phyloP scores from a whole-genome alignment of 2,888 invertebrate genomes.

The Girardia tigrina region DNA sequence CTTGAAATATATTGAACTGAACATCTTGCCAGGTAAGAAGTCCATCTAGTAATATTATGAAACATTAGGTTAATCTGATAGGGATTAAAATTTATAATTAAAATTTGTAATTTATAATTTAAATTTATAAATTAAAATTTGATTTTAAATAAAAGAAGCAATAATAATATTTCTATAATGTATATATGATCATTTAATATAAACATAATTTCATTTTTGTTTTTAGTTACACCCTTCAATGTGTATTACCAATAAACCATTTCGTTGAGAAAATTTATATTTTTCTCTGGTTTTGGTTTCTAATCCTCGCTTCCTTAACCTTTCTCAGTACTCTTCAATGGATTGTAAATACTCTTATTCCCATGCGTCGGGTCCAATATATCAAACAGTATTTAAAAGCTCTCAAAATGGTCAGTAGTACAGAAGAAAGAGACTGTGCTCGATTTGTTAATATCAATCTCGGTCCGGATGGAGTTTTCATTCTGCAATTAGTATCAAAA shows the following conservation, averaged over 20 bases:
- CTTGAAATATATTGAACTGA: too few relatives aligned
- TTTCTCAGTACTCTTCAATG: constrained; percentile 44
- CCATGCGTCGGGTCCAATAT: constrained; percentile 43
- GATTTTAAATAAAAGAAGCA: too few relatives aligned
- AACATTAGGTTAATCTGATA: too few relatives aligned
- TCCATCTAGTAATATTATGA: too few relatives aligned
- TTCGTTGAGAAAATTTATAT: constrained; percentile 44
- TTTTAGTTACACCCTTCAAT: constrained; percentile 34
- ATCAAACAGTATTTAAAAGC: constrained; percentile 51
- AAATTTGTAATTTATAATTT: too few relatives aligned
- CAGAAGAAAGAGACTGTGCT: constrained; percentile 45
- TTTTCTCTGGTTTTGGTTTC: constrained; percentile 49
- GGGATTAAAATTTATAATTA: too few relatives aligned
- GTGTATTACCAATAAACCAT: constrained; percentile 36
- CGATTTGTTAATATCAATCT: constrained; percentile 46
- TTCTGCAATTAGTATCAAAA: constrained; percentile 42
- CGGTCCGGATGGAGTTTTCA: constrained; percentile 48
- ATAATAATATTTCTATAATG: too few relatives aligned
- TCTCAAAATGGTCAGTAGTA: constrained; percentile 49
- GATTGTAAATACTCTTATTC: constrained; percentile 41
- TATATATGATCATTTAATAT: too few relatives aligned
- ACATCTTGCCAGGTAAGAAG: too few relatives aligned
- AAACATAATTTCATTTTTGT: neutral
- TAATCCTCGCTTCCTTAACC: constrained; percentile 44
- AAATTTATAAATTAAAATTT: too few relatives aligned